phyloP scores from a whole-genome alignment of 2,113 vertebrate genomes.

The Odocoileus hemionus region DNA sequence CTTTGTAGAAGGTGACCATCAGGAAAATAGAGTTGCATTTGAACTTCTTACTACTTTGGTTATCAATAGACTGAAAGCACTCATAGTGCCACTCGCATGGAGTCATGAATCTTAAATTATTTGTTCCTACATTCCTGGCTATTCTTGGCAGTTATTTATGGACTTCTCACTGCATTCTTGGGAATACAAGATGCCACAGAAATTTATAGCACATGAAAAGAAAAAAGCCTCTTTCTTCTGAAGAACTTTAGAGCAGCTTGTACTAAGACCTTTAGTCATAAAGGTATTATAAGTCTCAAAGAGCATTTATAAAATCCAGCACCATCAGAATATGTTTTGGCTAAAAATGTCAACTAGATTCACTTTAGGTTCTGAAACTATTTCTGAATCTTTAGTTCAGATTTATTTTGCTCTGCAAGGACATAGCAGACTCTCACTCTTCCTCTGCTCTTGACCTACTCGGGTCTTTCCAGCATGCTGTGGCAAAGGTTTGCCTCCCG shows the following conservation, averaged over 20 bases:
- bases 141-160: conserved; percentile 4
- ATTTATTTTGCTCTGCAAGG: neutral
- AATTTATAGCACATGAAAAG: neutral
- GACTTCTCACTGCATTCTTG: neutral
- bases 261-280: conserved; percentile 7
- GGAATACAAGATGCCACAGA: neutral
- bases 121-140: neutral
- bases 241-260: neutral
- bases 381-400: neutral
- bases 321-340: neutral
- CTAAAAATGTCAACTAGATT: neutral
- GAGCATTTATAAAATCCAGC: neutral
- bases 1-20: neutral
- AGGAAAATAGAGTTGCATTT: neutral
- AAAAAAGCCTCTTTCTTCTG: neutral
- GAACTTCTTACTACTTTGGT: neutral
- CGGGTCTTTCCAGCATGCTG: neutral
- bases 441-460: neutral
- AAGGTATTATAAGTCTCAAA: neutral
- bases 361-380: neutral
- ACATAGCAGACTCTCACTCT: neutral
- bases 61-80: neutral
- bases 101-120: neutral
- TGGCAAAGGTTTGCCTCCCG: neutral
- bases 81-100: neutral